A percentile compares a stretch with the other conserved stretches of the same genome.
phyloP scores from a whole-genome alignment of 2,797 vertebrate species.

The Ptychobarbus kaznakovi region DNA sequence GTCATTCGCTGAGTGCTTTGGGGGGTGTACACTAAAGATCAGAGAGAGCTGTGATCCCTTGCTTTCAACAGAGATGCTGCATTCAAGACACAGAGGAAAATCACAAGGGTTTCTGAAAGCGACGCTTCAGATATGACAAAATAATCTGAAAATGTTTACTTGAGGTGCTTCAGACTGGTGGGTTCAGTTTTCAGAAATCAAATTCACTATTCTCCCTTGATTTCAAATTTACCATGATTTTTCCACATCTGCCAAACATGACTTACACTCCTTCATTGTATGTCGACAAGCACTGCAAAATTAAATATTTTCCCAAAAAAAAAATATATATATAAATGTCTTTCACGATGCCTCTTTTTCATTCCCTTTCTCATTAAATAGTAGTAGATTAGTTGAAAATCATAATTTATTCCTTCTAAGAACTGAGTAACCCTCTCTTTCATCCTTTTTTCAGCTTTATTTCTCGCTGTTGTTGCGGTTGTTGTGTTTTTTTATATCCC shows the following conservation, averaged over 20 bases:
- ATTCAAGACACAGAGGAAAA: not conserved
- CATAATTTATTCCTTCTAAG: not conserved
- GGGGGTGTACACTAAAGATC: not conserved
- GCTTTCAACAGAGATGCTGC: not conserved
- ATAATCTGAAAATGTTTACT: not conserved
- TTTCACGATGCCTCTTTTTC: no score
- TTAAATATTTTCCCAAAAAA: not conserved
- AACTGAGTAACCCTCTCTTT: not conserved
- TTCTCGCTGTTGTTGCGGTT: not conserved
- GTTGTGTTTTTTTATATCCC: not conserved
- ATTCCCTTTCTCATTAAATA: not conserved
- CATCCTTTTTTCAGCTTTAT: conserved; percentile 24
- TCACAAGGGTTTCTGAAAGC: not conserved
- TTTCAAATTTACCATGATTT: not conserved
- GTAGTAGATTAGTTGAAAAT: not conserved
- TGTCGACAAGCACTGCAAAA: not conserved
- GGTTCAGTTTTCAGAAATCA: not conserved
- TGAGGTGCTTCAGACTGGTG: not conserved
- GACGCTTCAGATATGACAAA: not conserved
- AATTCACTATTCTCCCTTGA: not conserved
- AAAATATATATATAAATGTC: no score
- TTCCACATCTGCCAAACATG: not conserved
- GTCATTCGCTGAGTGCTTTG: not conserved
- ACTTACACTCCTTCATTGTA: not conserved
- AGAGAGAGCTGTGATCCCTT: not conserved